A percentile compares a stretch with the other conserved stretches of the same genome.
These are phyloP conservation scores for Hiodon tergisus DNA, from an alignment of 2,113 vertebrate species.

Conservation along the genomic window DNA sequence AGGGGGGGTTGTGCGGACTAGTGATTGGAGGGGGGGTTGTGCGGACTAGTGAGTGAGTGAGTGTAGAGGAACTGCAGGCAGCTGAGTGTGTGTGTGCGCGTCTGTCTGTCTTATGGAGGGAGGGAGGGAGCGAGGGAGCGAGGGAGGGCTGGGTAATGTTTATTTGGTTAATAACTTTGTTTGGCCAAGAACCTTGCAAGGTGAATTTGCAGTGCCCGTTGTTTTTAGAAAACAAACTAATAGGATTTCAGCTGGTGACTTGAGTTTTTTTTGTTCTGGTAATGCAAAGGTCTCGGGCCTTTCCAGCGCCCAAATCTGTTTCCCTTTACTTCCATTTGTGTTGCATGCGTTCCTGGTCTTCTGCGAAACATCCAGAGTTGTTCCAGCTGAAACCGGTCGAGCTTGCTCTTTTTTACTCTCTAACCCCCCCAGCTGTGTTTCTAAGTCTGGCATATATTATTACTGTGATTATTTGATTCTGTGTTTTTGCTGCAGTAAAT, in stretches of 20 bases:
- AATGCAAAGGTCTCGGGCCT: slow-evolving; percentile 8
- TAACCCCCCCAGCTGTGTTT: background rate
- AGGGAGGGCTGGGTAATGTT: too few species aligned
- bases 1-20: background rate
- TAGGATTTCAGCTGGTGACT: slow-evolving; percentile 22
- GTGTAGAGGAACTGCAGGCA: background rate
- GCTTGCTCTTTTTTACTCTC: slow-evolving; percentile 13
- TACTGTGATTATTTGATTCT: slow-evolving; percentile 28
- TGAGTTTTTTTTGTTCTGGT: background rate
- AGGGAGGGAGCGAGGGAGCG: too few species aligned
- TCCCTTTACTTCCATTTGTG: slow-evolving; percentile 31
- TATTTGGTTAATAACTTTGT: too few species aligned
- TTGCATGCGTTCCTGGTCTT: slow-evolving; percentile 22
- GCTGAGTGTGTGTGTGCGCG: background rate
- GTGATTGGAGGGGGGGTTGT: background rate
- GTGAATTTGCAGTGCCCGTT: background rate
- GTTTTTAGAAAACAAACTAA: background rate
- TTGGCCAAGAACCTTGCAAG: too few species aligned
- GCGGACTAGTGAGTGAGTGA: background rate
- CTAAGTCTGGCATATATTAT: slow-evolving; percentile 18
- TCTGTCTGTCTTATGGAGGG: background rate
- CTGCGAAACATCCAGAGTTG: slow-evolving; percentile 15
- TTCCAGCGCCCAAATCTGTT: slow-evolving; percentile 31
- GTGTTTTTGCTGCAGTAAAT: slow-evolving; percentile 31
- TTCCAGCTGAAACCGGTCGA: slow-evolving; percentile 6